Base-by-base conservation (phyloP, 2,113 vertebrate species). In the Cyanistes caeruleus region DNA sequence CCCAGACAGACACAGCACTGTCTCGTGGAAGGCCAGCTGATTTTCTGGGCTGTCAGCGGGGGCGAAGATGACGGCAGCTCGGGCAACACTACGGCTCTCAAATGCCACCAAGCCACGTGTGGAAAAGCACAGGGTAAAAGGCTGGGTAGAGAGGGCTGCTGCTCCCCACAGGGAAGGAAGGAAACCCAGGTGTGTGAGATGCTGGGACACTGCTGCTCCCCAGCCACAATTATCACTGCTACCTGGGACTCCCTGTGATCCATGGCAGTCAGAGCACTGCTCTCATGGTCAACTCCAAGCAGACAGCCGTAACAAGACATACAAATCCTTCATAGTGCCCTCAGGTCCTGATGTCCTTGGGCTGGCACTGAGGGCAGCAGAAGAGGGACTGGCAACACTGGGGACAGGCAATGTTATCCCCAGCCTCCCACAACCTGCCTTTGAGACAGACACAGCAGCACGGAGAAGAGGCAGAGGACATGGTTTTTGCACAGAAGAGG, bases 61-160 rank as follows among this genome's bases (percentile, higher is more conserved):
- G 77, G 58, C 0, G 2, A 82, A 73, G 76, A 58, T 19, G 69
- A 74, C 0, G 0, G 33, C 76, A 59, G 51, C 86, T 80, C 72
- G 46, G 55, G 39, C 20, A 7, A 58, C 46, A 63, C 68, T 11
- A 35, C 12, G 37, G 43, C 0, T 4, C 58, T 33, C 46, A 83
- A 78, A 95, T 52, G 52, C n/a, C 76, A 43, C 33, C 33, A 27
- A 48, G 37, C 46, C 41, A 10, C 0, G 0, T 4, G 14, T 2
- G 2, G 43, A 75, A 72, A 15, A 25, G 75, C 53, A 30, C 0
- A 0, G 1, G n/a, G n/a, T n/a, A n/a, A n/a, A n/a, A n/a, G n/a
- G 33, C 25, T 39, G 41, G 55, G 76, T 43, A 70, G 53, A 2
- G 4, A 48, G 79, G 30, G n/a, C 55, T 60, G 75, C 51, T 84